Evolutionary conservation across 2,797 vertebrate species (phyloP).

Genomic region (Clarias fuscus): DNA sequence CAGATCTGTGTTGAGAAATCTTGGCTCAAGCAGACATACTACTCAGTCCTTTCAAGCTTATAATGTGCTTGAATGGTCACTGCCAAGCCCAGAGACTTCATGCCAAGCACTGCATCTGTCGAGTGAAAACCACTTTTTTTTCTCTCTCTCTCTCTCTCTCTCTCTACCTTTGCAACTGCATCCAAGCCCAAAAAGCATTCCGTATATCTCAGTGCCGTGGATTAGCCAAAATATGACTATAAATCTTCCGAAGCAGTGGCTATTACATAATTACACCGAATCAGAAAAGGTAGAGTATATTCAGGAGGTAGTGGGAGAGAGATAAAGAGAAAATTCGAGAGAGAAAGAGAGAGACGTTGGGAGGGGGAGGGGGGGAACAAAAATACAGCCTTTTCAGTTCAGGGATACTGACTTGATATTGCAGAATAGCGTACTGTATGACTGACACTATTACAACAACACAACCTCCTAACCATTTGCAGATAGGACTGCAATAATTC

Average conservation of each 20-base stretch:
- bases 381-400: constrained; percentile 31
- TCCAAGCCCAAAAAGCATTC: constrained; percentile 72
- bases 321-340: not conserved
- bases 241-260: constrained; percentile 15
- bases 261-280: constrained; percentile 21
- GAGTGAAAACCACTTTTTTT: constrained; percentile 76
- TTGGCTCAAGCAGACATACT: constrained; percentile 62
- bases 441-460: constrained; percentile 64
- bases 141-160: no score
- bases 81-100: constrained; percentile 72
- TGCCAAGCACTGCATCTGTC: constrained; percentile 81
- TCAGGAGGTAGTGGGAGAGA: no score
- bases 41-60: constrained; percentile 65
- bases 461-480: constrained; percentile 67
- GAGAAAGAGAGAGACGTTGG: not conserved
- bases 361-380: not conserved
- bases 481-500: constrained; percentile 76
- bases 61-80: constrained; percentile 73
- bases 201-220: constrained; percentile 66
- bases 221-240: constrained; percentile 63
- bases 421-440: constrained; percentile 58
- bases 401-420: constrained; percentile 46
- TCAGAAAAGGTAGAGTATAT: not conserved
- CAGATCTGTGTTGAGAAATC: constrained; percentile 58
- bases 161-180: constrained; percentile 67